Percentiles rank a stretch among this genome's conserved stretches.
Evolutionary conservation across 2,888 invertebrate species (phyloP).

Genomic region (Drosophila sordidula): DNA sequence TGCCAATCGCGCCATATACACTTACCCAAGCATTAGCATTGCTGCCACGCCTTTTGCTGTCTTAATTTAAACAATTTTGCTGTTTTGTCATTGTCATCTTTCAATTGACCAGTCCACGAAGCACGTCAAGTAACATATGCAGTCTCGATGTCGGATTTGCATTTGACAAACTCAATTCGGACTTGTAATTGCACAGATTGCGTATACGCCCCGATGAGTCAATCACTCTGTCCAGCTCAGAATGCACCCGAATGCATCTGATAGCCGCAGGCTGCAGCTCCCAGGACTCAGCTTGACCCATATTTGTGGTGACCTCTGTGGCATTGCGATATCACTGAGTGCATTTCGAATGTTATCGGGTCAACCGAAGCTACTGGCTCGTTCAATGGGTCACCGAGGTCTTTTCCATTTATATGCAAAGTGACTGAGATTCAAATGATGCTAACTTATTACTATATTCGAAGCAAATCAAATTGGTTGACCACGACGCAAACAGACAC

Average conservation of each 20-base stretch:
- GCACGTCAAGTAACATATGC: neutral
- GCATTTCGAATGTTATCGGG: slow-evolving; percentile 1
- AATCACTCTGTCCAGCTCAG: slow-evolving; percentile 2
- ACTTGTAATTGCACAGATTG: slow-evolving; percentile 20
- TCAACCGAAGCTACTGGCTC: neutral
- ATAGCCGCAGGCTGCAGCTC: neutral
- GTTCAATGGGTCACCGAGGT: slow-evolving; percentile 14
- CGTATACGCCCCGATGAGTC: slow-evolving; percentile 38
- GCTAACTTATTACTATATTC: slow-evolving; percentile 16
- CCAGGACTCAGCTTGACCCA: slow-evolving; percentile 58
- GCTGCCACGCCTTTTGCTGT: slow-evolving; percentile 13
- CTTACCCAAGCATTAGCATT: slow-evolving; percentile 11
- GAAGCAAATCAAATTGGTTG: slow-evolving; percentile 18
- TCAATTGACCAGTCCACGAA: slow-evolving; percentile 25
- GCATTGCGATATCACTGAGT: neutral
- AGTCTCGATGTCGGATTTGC: slow-evolving; percentile 6
- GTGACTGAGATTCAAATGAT: slow-evolving; percentile 13
- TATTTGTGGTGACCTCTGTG: slow-evolving; percentile 49
- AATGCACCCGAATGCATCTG: slow-evolving; percentile 6
- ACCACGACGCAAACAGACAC: slow-evolving; percentile 18
- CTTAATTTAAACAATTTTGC: slow-evolving; percentile 22
- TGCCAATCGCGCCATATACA: slow-evolving; percentile 22
- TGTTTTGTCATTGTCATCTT: slow-evolving; percentile 31
- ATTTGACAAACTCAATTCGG: slow-evolving; percentile 14
- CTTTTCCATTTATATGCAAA: slow-evolving; percentile 14